Base-by-base conservation (phyloP, 1,140 invertebrate species). In the Drosophila murphyi region DNA sequence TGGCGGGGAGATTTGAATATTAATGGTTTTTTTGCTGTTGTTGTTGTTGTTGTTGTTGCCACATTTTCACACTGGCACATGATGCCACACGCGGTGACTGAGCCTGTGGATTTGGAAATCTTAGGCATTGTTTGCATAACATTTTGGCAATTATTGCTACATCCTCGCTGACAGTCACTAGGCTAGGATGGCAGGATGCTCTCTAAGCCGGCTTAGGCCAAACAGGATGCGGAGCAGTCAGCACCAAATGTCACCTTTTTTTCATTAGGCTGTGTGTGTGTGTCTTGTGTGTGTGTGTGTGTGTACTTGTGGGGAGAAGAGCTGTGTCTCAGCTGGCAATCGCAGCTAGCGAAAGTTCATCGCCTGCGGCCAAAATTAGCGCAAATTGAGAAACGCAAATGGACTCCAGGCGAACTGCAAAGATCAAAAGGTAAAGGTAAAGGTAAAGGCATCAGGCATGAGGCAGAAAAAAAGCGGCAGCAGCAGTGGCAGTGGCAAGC, bases 91-190 rank as follows among this genome's bases (percentile, higher is more conserved):
- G 87, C 87, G 73, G 87, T 69, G 78, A 47, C 62, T 72, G 43
- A 69, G 67, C 76, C 63, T 73, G 64, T 57, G 69, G 76, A 86
- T 90, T 87, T 86, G 55, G 72, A 67, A 57, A 72, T 74, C 68
- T 55, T 76, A 62, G 64, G 77, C 67, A 76, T 90, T 90, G 87
- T 91, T 90, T 90, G 82, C 88, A 90, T 90, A 91, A 91, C 86
- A 91, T 91, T 90, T 91, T 83, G 87, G 80, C 88, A 83, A 90
- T 91, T 88, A 90, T 88, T 80, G 77, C 74, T 63, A 88, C 82
- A 91, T 72, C 65, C 77, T 91, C 80, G 82, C 74, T 90, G 88
- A 91, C 82, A 90, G 77, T 63, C 52, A 29, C 34, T 47, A 39
- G 55, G 70, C 62, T 52, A 59, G 56, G 63, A 68, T 78, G 80